Conservation (phyloP, 1,140 invertebrate genomes). For the Caenorhabditis inopinata region DNA sequence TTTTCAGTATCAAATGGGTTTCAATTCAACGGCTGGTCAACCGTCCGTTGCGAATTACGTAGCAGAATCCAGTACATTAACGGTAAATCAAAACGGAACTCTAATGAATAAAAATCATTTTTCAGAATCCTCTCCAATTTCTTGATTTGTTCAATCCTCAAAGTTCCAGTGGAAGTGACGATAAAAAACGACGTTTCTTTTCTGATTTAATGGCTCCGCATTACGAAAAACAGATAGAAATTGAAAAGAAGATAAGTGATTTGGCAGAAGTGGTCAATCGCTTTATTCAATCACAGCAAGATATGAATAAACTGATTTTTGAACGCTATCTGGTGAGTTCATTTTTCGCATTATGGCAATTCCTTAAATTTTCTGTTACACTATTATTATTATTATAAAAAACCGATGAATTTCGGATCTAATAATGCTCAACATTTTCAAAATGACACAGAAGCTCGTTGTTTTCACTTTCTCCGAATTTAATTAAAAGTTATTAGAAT, state of each 20-base stretch:
- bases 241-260: background rate
- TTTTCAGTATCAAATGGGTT: conserved; percentile 17
- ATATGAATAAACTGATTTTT: background rate
- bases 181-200: background rate
- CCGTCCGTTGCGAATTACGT: background rate
- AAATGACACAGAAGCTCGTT: no score
- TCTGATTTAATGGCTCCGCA: background rate
- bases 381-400: no score
- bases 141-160: background rate
- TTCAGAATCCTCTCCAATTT: conserved; percentile 4
- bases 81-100: background rate
- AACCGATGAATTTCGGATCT: no score
- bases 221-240: background rate
- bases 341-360: no score
- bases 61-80: background rate
- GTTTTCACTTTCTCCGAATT: no score
- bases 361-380: background rate
- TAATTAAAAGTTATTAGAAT: no score
- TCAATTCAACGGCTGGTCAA: background rate
- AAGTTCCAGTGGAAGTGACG: background rate
- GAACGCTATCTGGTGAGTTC: background rate
- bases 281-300: background rate
- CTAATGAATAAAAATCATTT: background rate
- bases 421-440: no score
- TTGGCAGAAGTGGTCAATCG: background rate